phyloP scores from a whole-genome alignment of 2,113 vertebrate species.

The Ammodytes dubius region DNA sequence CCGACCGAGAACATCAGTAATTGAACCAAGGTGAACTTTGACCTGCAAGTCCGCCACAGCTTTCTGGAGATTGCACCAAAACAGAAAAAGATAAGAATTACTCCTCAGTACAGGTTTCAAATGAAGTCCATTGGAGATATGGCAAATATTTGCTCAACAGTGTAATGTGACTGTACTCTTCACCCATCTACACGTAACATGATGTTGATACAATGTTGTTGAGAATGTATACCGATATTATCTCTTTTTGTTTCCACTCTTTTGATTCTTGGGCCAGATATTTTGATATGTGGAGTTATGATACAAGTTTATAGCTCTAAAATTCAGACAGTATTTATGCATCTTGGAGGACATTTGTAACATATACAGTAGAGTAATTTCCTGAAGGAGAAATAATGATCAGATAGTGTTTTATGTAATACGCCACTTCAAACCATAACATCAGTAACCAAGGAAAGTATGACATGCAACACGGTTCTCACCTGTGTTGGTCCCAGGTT shows the following conservation, averaged over 20 bases:
- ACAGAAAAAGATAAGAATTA: no score
- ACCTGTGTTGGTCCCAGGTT: not conserved
- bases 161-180: not conserved
- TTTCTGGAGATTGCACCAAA: not conserved
- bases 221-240: not conserved
- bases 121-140: not conserved
- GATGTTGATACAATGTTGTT: not conserved
- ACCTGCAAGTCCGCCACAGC: not conserved
- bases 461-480: not conserved
- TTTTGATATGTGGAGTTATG: not conserved
- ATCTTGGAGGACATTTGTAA: not conserved
- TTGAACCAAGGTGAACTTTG: not conserved
- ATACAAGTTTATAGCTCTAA: not conserved
- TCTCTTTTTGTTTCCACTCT: not conserved
- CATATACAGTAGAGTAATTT: not conserved
- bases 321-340: not conserved
- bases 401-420: not conserved
- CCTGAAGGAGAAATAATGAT: conserved; percentile 3
- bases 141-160: not conserved
- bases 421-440: not conserved
- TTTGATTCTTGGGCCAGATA: not conserved
- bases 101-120: not conserved
- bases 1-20: not conserved
- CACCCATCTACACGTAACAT: not conserved
- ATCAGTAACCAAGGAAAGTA: not conserved